These are phyloP conservation scores for Drosophila nigrodunni DNA, from an alignment of 1,140 invertebrate species.

Conservation along the genomic window DNA sequence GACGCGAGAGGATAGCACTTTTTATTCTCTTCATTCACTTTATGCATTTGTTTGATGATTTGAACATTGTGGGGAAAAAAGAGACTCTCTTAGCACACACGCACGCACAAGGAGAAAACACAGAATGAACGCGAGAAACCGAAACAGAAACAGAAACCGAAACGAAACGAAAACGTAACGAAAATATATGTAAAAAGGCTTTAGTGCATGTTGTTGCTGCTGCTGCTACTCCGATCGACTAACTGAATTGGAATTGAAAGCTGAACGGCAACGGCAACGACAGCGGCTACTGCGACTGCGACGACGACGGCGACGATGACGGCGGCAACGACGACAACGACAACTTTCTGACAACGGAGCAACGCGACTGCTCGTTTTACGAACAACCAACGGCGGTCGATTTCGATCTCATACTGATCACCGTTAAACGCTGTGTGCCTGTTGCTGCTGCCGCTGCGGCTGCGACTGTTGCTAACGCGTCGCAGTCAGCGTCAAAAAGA, in stretches of 20 bases:
- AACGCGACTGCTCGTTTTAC: constrained; percentile 36
- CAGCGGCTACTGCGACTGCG: constrained; percentile 51
- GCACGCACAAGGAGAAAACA: constrained; percentile 7
- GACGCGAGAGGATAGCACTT: constrained; percentile 35
- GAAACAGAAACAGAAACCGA: constrained; percentile 43
- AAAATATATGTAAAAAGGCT: constrained; percentile 49
- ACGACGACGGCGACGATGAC: constrained; percentile 46
- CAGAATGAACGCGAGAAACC: constrained; percentile 39
- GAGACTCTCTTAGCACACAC: constrained; percentile 22
- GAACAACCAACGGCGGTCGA: constrained; percentile 71
- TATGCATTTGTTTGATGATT: constrained; percentile 48
- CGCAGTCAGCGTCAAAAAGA: constrained; percentile 38
- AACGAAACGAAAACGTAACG: constrained; percentile 47
- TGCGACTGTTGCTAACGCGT: constrained; percentile 19
- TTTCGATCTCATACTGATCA: constrained; percentile 72
- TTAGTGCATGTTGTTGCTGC: constrained; percentile 52
- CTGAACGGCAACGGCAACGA: constrained; percentile 24
- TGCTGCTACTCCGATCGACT: constrained; percentile 41
- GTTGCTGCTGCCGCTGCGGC: constrained; percentile 21
- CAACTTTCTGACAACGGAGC: constrained; percentile 56
- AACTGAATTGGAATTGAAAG: constrained; percentile 39
- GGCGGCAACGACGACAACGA: constrained; percentile 53
- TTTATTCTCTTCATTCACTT: constrained; percentile 36
- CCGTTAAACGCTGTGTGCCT: constrained; percentile 54
- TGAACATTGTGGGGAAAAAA: constrained; percentile 30